A percentile compares a stretch with the other conserved stretches of the same genome.
Evolutionary conservation across 1,140 invertebrate genomes (phyloP).

Genomic region (Pachypsylla venusta): DNA sequence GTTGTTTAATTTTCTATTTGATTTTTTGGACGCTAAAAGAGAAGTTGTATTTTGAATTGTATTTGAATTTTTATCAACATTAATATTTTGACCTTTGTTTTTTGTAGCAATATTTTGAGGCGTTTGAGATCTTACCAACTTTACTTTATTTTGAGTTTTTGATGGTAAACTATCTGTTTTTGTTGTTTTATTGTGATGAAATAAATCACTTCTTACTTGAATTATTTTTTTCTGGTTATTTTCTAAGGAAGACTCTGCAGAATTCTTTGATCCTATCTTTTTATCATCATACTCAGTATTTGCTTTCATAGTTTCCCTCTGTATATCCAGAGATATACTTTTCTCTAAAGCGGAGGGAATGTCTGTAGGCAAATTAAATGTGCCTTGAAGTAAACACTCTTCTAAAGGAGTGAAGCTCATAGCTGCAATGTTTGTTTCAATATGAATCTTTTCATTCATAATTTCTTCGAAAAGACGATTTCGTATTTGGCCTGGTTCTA

Average conservation of each 20-base stretch:
- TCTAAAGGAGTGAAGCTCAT: background rate
- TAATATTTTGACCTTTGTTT: background rate
- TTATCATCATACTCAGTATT: background rate
- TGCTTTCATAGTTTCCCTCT: background rate
- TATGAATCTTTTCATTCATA: slow-evolving; percentile 1
- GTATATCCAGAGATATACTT: slow-evolving; percentile 3
- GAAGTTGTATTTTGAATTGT: slow-evolving; percentile 3
- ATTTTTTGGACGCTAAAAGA: too few relatives aligned
- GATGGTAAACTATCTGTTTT: too few relatives aligned
- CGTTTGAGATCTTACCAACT: background rate
- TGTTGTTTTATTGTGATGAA: too few relatives aligned
- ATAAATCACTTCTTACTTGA: slow-evolving; percentile 7
- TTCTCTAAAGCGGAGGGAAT: background rate
- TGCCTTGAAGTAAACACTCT: background rate
- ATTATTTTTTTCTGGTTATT: background rate
- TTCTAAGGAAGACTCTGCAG: background rate
- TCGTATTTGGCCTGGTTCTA: too few relatives aligned
- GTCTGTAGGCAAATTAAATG: background rate
- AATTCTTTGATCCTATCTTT: background rate
- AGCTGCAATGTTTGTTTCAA: background rate
- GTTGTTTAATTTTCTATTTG: too few relatives aligned
- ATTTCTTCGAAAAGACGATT: background rate
- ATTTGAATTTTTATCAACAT: background rate
- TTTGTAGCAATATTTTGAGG: background rate
- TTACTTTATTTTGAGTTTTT: background rate